Percentiles rank a stretch among this genome's conserved stretches.
phyloP scores from a whole-genome alignment of 2,113 vertebrate genomes.

The rat (Rattus norvegicus) region GRCr8 NC_086023.1:168265001-168265500 shows the following conservation, averaged over 20 bases:
- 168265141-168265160: background rate
- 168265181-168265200: background rate
- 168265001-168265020: background rate
- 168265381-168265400: too few species aligned
- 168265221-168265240: background rate
- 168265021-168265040: background rate
- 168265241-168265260: rapidly evolving
- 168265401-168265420: background rate
- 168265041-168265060: background rate
- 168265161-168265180: background rate
- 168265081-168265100: background rate
- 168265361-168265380: background rate
- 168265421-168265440: background rate
- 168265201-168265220: rapidly evolving
- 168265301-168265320: background rate
- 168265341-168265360: too few species aligned
- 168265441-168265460: background rate
- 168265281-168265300: background rate
- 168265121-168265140: background rate
- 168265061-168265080: background rate
- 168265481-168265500: background rate
- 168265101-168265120: background rate
- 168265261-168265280: rapidly evolving
- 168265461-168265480: background rate
- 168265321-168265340: background rate